Conservation (phyloP, 2,888 invertebrate species). For the Ptychoptera albimana region DNA sequence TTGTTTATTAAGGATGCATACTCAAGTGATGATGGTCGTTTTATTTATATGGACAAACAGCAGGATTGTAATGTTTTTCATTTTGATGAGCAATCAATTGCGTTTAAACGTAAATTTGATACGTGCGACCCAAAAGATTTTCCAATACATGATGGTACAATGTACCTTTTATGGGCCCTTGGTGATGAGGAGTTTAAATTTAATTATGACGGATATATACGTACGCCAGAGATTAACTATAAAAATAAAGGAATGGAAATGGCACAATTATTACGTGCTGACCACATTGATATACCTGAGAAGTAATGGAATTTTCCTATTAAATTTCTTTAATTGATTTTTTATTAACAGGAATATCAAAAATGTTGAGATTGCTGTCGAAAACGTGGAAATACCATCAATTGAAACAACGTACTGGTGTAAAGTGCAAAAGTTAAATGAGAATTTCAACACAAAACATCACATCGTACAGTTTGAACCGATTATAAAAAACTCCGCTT, state of each 20-base stretch:
- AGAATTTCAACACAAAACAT: conserved; percentile 49
- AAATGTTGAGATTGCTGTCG: conserved; percentile 42
- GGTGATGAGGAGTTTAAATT: conserved; percentile 51
- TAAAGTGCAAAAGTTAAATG: conserved; percentile 63
- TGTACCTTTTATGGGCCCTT: conserved; percentile 71
- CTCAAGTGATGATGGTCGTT: conserved; percentile 46
- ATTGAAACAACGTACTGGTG: conserved; percentile 97
- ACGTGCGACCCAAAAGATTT: conserved; percentile 61
- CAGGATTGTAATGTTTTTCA: conserved; percentile 52
- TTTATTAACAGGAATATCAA: conserved; percentile 29
- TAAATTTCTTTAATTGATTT: not conserved
- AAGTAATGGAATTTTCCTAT: conserved; percentile 16
- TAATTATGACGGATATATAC: conserved; percentile 24
- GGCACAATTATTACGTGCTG: conserved; percentile 43
- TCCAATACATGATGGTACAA: conserved; percentile 51
- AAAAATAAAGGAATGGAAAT: conserved; percentile 58
- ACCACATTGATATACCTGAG: conserved; percentile 29
- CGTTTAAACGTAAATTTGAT: conserved; percentile 65
- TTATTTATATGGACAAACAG: conserved; percentile 44
- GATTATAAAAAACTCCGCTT: conserved; percentile 65
- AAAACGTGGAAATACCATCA: conserved; percentile 57
- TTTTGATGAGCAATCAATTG: conserved; percentile 47
- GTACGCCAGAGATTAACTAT: conserved; percentile 26
- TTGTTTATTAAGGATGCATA: conserved; percentile 62
- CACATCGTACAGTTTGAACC: conserved; percentile 84